A percentile compares a stretch with the other conserved stretches of the same genome.
Evolutionary conservation across 2,797 vertebrate species (phyloP).

Genomic region (Cuculus canorus): DNA sequence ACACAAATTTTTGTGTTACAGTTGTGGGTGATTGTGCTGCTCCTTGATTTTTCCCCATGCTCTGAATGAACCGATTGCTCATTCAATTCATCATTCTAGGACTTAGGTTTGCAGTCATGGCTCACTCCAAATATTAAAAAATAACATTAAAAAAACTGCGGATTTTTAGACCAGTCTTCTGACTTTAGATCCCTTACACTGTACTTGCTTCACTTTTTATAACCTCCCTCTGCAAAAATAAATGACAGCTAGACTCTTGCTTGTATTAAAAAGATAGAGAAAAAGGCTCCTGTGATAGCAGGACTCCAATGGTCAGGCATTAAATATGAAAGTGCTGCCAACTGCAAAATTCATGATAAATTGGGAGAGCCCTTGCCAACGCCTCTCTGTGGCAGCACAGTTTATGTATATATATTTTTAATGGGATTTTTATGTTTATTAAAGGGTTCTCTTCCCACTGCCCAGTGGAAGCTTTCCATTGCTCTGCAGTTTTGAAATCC

Average conservation of each 20-base stretch:
- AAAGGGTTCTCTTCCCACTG: neutral
- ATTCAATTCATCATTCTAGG: neutral
- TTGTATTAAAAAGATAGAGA: neutral
- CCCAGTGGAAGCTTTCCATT: neutral
- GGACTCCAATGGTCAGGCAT: neutral
- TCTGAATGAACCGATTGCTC: neutral
- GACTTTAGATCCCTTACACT: neutral
- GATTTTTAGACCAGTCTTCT: neutral
- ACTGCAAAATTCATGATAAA: slow-evolving; percentile 10
- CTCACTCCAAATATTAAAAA: neutral
- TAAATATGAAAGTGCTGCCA: slow-evolving; percentile 20
- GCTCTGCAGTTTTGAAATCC: slow-evolving; percentile 25
- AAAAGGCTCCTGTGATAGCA: neutral
- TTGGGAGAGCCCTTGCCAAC: neutral
- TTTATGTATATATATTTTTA: neutral
- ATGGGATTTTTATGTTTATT: slow-evolving; percentile 25
- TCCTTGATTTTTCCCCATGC: neutral
- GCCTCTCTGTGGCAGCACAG: neutral
- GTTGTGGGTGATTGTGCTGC: neutral
- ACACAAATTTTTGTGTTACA: neutral
- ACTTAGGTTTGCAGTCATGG: neutral
- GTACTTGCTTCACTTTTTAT: neutral
- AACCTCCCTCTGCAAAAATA: neutral
- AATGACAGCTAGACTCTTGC: neutral
- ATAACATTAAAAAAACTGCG: neutral